Conservation (phyloP, 2,113 vertebrate genomes). For the Periophthalmus modestus region DNA sequence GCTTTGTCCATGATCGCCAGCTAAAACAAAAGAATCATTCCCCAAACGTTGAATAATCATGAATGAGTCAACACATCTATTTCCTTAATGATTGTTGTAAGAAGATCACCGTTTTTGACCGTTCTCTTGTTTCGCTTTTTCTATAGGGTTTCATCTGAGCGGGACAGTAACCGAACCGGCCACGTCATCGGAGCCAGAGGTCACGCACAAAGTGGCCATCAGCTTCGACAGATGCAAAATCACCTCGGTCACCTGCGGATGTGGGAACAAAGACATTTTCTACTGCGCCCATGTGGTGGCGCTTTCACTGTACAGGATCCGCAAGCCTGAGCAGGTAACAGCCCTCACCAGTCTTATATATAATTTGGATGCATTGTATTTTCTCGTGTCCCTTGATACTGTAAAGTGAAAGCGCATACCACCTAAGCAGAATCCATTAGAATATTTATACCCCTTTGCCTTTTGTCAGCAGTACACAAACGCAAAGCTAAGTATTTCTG, state of each 20-base stretch:
- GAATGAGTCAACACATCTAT: neutral
- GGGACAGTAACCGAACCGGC: constrained; percentile 92
- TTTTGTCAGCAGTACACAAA: constrained; percentile 9
- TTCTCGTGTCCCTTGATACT: neutral
- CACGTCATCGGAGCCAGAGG: constrained; percentile 87
- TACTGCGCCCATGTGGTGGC: constrained; percentile 98
- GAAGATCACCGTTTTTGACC: constrained; percentile 5
- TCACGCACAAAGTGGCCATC: constrained; percentile 96
- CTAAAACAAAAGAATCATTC: neutral
- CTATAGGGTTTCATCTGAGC: constrained; percentile 92
- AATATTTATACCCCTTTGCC: constrained; percentile 1
- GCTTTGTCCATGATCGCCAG: neutral
- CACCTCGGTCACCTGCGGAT: constrained; percentile 97
- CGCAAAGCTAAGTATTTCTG: constrained; percentile 6
- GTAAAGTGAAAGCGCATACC: neutral
- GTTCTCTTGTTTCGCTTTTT: constrained; percentile 4
- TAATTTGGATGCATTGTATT: constrained; percentile 1
- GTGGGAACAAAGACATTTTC: constrained; percentile 97
- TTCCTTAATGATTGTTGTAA: neutral
- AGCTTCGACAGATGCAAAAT: constrained; percentile 99
- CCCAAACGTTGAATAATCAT: constrained; percentile 2
- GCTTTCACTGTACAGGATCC: constrained; percentile 95
- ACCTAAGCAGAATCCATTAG: constrained; percentile 1
- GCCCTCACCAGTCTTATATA: neutral
- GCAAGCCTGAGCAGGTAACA: constrained; percentile 89